phyloP scores from a whole-genome alignment of 1,140 invertebrate species.

The Halyomorpha halys region DNA sequence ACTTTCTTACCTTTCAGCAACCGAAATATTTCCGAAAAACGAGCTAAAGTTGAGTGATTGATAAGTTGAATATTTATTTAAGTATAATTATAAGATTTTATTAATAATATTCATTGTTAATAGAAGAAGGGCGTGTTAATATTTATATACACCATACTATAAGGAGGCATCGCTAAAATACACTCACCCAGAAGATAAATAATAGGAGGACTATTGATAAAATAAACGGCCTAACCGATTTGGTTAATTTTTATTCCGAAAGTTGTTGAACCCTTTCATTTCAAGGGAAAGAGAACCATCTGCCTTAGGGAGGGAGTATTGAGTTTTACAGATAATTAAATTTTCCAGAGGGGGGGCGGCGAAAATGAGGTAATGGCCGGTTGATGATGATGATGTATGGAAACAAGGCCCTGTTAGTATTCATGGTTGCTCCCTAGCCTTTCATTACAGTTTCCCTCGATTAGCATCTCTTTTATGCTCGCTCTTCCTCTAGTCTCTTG shows the following conservation, averaged over 20 bases:
- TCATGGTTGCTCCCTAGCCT: constrained; percentile 10
- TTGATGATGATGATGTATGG: constrained; percentile 19
- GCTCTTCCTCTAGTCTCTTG: constrained; percentile 2
- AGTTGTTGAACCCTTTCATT: constrained; percentile 13
- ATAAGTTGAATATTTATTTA: too few relatives aligned
- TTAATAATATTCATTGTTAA: too few relatives aligned
- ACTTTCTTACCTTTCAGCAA: too few relatives aligned
- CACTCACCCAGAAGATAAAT: too few relatives aligned
- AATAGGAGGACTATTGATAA: too few relatives aligned
- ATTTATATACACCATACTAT: too few relatives aligned
- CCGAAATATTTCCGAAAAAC: too few relatives aligned
- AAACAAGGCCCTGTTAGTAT: constrained; percentile 14
- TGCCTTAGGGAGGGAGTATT: not conserved
- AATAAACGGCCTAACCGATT: not conserved
- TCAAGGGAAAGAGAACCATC: constrained; percentile 1
- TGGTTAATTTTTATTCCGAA: constrained; percentile 15
- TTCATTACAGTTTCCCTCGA: constrained; percentile 15
- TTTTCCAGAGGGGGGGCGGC: not conserved
- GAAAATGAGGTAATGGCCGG: constrained; percentile 18
- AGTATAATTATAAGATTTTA: too few relatives aligned
- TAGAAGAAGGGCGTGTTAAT: too few relatives aligned
- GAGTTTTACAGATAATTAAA: constrained; percentile 19
- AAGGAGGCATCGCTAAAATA: too few relatives aligned
- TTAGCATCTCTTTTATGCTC: constrained; percentile 17
- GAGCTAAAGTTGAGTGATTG: too few relatives aligned